A percentile compares a stretch with the other conserved stretches of the same genome.
phyloP scores from a whole-genome alignment of 2,888 invertebrate species.

The Cataglyphis rosenhaueri region DNA sequence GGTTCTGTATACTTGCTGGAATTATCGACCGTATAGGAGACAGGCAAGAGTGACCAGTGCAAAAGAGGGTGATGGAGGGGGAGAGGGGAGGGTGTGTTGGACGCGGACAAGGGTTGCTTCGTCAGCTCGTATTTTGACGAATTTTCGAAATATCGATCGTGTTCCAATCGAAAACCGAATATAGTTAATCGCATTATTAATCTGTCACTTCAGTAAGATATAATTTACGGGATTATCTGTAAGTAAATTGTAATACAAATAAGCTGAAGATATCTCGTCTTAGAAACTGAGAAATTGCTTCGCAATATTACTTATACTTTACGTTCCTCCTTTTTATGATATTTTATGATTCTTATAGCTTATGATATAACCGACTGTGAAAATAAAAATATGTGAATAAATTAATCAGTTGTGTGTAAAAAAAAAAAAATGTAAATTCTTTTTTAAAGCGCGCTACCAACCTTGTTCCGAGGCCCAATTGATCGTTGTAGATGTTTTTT shows the following conservation, averaged over 20 bases:
- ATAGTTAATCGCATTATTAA: slow-evolving; percentile 17
- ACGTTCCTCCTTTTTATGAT: background rate
- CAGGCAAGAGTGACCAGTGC: slow-evolving; percentile 21
- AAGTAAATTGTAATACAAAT: background rate
- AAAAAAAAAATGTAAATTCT: background rate
- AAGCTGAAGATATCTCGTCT: background rate
- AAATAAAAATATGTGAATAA: background rate
- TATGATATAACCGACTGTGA: background rate
- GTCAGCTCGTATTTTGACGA: slow-evolving; percentile 54
- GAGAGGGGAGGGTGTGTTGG: background rate
- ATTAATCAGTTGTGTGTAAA: background rate
- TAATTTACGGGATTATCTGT: background rate
- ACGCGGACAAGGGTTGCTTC: slow-evolving; percentile 36
- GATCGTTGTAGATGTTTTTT: slow-evolving; percentile 83
- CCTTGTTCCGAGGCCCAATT: slow-evolving; percentile 69
- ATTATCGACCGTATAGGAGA: slow-evolving; percentile 51
- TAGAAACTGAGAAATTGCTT: background rate
- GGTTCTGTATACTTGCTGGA: slow-evolving; percentile 28
- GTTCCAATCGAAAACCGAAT: slow-evolving; percentile 10
- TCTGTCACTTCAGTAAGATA: background rate
- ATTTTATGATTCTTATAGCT: background rate
- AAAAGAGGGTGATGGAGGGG: background rate
- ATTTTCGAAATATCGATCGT: slow-evolving; percentile 47
- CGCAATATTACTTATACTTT: background rate
- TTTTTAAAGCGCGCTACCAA: background rate